A percentile compares a stretch with the other conserved stretches of the same genome.
These are phyloP conservation scores for Mobula hypostoma DNA, from an alignment of 2,113 vertebrate species.

Conservation along the genomic window DNA sequence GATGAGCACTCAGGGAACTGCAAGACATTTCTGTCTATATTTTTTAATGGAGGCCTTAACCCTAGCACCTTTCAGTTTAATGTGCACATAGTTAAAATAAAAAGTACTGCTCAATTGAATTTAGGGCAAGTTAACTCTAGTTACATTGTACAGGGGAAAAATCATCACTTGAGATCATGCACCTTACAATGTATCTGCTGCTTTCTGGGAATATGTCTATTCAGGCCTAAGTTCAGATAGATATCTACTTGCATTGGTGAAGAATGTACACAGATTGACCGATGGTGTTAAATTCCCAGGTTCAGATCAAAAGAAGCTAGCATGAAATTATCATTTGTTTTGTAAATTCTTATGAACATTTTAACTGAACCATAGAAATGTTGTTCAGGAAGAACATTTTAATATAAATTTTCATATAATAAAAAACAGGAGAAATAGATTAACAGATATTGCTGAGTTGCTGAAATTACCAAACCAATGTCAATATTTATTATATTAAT, in stretches of 20 bases:
- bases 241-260: neutral
- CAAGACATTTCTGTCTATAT: neutral
- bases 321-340: neutral
- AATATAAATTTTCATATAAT: neutral
- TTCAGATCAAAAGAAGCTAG: neutral
- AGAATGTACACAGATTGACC: neutral
- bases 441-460: neutral
- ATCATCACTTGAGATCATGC: neutral
- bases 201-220: neutral
- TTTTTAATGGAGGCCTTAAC: constrained; percentile 14
- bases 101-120: neutral
- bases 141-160: neutral
- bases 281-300: neutral
- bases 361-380: neutral
- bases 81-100: neutral
- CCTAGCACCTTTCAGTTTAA: neutral
- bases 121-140: neutral
- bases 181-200: no score
- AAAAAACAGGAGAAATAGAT: neutral
- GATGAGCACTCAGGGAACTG: neutral
- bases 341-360: neutral
- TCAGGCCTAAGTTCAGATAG: neutral
- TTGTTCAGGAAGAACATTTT: neutral
- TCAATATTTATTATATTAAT: neutral
- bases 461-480: neutral